Base-by-base conservation (phyloP, 2,113 vertebrate genomes). In the Serilophus lunatus region DNA sequence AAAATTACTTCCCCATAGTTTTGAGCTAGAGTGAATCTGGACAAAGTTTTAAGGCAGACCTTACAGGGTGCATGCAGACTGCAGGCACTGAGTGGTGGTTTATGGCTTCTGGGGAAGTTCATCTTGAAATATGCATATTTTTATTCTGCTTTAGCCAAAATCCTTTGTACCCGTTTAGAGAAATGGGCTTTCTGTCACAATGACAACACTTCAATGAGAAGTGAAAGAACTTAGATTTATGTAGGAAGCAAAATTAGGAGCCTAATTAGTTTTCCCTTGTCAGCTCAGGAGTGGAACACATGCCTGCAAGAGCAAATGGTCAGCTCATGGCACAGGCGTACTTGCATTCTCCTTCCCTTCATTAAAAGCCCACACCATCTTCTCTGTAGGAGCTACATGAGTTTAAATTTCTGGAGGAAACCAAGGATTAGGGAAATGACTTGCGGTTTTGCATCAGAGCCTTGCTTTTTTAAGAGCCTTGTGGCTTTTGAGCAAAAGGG, bases 261-360 rank as follows among this genome's bases (percentile, higher is more conserved):
- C 54, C 42, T 76, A 47, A 54, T 91, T 82, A 53, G 28, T 79
- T 95, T 82, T 66, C 40, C 14, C 10, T 82, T 16, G 1, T 87
- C 78, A 57, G 4, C 20, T 28, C n/a, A 6, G 19, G 66, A 54
- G 50, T 56, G 38, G 38, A 82, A 25, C 29, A 63, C 31, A 18
- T 45, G 53, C 53, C 70, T 72, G 40, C 42, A 40, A 44, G 69
- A 85, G 28, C 4, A 10, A 69, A 23, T 1, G 8, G 65, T 76
- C 74, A 56, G 2, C 59, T 77, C 18, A 5, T 61, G 79, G 38
- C 29, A 13, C 0, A 0, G 64, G 28, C 1, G 0, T 49, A 26
- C 54, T 53, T 82, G 38, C 1, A 0, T n/a, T 24, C 47, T 84
- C 38, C 50, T 61, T 69, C 47, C n/a, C 44, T 63, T 51, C 20